Conservation (phyloP, 64 coral and sea anemone genomes). For the Trachythela sp. region DNA sequence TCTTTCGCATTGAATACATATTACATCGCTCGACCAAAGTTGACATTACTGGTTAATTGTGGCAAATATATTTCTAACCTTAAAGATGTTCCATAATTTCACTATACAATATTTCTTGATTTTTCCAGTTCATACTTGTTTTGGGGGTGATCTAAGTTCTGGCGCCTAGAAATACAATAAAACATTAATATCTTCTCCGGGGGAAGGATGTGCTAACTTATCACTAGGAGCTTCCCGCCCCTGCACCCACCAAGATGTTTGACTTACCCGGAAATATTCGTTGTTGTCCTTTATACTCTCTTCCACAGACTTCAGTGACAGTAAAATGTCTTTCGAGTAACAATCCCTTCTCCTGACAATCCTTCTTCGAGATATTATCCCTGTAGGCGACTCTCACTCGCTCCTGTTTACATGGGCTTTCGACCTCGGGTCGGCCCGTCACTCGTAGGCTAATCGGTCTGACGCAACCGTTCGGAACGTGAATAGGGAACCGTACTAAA, state of each 20-base stretch:
- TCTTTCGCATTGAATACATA: not conserved
- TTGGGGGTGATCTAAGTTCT: not conserved
- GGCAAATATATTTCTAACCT: not conserved
- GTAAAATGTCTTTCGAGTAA: constrained; percentile 7
- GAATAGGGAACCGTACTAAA: not conserved
- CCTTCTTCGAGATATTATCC: constrained; percentile 15
- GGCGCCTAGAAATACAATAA: not conserved
- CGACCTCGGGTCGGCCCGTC: not conserved
- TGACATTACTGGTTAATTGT: too few relatives aligned
- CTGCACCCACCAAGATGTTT: not conserved
- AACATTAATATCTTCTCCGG: not conserved
- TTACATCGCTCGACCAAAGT: too few relatives aligned
- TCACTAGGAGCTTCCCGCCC: too few relatives aligned
- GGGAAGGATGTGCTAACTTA: too few relatives aligned
- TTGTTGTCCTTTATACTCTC: constrained; percentile 31
- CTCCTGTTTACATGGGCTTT: constrained; percentile 10
- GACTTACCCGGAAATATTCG: constrained; percentile 31
- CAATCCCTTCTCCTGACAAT: not conserved
- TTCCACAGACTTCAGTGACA: constrained; percentile 38
- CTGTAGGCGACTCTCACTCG: not conserved
- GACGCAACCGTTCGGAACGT: constrained; percentile 29
- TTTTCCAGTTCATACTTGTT: not conserved
- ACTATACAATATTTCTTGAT: not conserved
- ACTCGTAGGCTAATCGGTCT: not conserved
- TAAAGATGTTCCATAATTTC: not conserved